A percentile compares a stretch with the other conserved stretches of the same genome.
phyloP scores from a whole-genome alignment of 2,113 vertebrate genomes.

The Thryonomys swinderianus region DNA sequence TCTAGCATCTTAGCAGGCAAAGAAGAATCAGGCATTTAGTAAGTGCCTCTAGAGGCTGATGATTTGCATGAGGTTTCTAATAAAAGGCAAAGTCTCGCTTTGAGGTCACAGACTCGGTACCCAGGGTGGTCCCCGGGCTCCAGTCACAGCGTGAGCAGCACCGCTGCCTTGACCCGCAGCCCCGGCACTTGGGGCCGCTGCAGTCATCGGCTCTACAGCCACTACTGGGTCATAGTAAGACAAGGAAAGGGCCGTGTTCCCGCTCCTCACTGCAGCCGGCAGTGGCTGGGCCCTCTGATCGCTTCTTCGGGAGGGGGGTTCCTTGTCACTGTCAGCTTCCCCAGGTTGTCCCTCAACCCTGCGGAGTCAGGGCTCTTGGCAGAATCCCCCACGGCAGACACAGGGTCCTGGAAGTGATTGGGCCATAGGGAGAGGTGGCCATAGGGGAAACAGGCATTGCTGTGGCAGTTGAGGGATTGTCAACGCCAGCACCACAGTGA shows the following conservation, averaged over 20 bases:
- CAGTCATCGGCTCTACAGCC: neutral
- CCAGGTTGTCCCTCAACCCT: neutral
- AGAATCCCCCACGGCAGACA: neutral
- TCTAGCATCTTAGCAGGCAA: conserved; percentile 32
- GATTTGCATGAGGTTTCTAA: neutral
- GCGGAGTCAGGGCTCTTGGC: neutral
- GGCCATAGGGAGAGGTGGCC: neutral
- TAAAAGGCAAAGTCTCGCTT: conserved; percentile 28
- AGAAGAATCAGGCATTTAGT: conserved; percentile 27
- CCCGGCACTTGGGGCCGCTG: neutral
- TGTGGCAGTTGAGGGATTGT: neutral
- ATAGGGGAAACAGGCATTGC: neutral
- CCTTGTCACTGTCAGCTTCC: neutral
- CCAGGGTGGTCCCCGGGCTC: neutral
- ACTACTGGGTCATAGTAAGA: neutral
- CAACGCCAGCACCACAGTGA: neutral
- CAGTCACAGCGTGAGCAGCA: neutral
- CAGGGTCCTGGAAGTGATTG: neutral
- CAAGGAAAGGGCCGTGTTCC: neutral
- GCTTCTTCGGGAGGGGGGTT: neutral
- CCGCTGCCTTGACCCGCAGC: neutral
- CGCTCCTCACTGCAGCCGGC: neutral
- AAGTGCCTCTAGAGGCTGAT: neutral
- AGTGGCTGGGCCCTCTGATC: neutral
- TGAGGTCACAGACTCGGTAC: neutral